Conservation (phyloP, 1,140 invertebrate genomes). For the Teleogryllus occipitalis region DNA sequence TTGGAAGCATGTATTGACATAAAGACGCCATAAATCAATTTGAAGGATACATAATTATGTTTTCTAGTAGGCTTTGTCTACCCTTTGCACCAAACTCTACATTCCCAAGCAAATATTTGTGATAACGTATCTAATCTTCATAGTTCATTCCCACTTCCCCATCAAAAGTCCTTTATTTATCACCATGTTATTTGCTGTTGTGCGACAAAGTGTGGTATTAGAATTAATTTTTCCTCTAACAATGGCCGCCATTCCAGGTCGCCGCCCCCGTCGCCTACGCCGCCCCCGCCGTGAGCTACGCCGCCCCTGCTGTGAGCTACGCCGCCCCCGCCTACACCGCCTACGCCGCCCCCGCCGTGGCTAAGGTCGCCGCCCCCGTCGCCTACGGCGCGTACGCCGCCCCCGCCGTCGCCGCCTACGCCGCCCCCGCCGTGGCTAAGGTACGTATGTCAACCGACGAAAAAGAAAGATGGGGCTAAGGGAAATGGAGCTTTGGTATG, state of each 20-base stretch:
- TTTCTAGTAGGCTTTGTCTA: too few relatives aligned
- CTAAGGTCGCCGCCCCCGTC: conserved; percentile 5
- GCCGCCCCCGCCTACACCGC: conserved; percentile 17
- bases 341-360: background rate
- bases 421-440: conserved; percentile 18
- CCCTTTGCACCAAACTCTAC: too few relatives aligned
- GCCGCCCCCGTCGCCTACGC: conserved; percentile 15
- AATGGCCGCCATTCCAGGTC: conserved; percentile 2
- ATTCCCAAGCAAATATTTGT: too few relatives aligned
- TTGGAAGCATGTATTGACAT: too few relatives aligned
- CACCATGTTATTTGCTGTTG: too few relatives aligned
- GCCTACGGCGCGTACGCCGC: conserved; percentile 19
- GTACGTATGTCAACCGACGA: background rate
- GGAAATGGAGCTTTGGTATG: background rate
- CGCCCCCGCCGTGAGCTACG: conserved; percentile 17
- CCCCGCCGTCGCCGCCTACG: background rate
- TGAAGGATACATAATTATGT: too few relatives aligned
- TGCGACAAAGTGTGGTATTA: background rate
- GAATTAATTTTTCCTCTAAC: conserved; percentile 1
- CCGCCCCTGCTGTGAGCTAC: conserved; percentile 14
- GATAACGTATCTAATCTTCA: too few relatives aligned
- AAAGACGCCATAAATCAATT: too few relatives aligned
- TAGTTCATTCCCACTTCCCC: too few relatives aligned
- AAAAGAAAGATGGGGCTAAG: background rate
- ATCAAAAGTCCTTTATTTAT: too few relatives aligned